Evolutionary conservation across 2,797 vertebrate species (phyloP).

Genomic region (Platyrinchus mystaceus): DNA sequence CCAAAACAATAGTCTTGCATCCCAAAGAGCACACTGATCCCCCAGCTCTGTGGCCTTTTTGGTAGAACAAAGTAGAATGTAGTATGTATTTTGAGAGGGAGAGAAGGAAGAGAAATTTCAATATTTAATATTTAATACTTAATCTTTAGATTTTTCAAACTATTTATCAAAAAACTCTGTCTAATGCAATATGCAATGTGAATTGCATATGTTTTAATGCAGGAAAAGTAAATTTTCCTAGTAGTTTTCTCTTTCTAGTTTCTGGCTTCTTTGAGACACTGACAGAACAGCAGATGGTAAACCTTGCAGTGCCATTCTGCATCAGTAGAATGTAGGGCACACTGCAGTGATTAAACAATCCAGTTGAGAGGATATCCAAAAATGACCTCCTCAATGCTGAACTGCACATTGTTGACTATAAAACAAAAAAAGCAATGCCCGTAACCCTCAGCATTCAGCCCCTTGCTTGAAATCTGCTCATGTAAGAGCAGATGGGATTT

Average conservation of each 20-base stretch:
- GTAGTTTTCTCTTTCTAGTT: neutral
- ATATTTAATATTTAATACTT: neutral
- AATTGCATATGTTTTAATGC: neutral
- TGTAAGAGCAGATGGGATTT: neutral
- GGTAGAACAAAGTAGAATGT: neutral
- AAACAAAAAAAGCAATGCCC: neutral
- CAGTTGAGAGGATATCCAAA: neutral
- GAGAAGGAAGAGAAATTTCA: neutral
- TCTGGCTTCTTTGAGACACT: neutral
- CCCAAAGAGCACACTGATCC: neutral
- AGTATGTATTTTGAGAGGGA: neutral
- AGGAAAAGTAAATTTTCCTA: neutral
- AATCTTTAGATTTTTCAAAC: neutral
- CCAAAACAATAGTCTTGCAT: neutral
- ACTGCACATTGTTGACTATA: neutral
- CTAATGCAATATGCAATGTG: neutral
- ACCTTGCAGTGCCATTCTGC: neutral
- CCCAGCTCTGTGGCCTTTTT: neutral
- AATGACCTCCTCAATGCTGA: rapidly evolving
- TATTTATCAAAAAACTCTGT: neutral
- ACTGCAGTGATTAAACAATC: neutral
- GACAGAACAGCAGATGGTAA: slow-evolving; percentile 3
- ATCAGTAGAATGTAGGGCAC: neutral
- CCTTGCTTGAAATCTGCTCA: neutral
- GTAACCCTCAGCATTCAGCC: neutral